These are phyloP conservation scores for Phania funesta DNA, from an alignment of 2,888 invertebrate genomes.

Conservation along the genomic window DNA sequence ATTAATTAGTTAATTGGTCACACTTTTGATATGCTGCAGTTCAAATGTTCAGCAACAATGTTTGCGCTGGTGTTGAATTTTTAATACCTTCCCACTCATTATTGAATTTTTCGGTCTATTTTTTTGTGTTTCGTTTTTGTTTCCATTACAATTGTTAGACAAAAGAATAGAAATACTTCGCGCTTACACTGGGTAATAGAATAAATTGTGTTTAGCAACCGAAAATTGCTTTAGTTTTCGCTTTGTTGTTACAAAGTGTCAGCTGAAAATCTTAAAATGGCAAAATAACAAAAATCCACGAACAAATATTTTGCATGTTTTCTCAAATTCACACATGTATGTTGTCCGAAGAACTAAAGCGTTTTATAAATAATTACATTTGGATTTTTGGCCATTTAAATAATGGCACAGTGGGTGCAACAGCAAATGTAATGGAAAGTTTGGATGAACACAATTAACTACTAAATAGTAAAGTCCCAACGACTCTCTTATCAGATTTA, in stretches of 20 bases:
- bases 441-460: too few relatives aligned
- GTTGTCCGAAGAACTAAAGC: not conserved
- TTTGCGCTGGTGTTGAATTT: constrained; percentile 47
- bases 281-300: not conserved
- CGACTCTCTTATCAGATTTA: too few relatives aligned
- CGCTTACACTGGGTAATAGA: not conserved
- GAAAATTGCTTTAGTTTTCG: not conserved
- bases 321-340: constrained; percentile 3
- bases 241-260: constrained; percentile 25
- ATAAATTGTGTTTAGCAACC: not conserved
- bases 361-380: not conserved
- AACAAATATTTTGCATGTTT: constrained; percentile 22
- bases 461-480: too few relatives aligned
- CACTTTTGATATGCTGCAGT: constrained; percentile 60
- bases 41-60: constrained; percentile 11
- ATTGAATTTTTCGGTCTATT: not conserved
- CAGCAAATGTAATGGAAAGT: too few relatives aligned
- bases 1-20: constrained; percentile 67
- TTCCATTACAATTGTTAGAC: constrained; percentile 15
- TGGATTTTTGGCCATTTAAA: not conserved
- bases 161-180: constrained; percentile 10
- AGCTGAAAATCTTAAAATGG: constrained; percentile 3
- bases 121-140: not conserved
- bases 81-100: constrained; percentile 57
- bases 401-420: too few relatives aligned